A percentile compares a stretch with the other conserved stretches of the same genome.
These are phyloP conservation scores for Acanthurus leucopareius DNA, from an alignment of 2,797 vertebrate genomes.

Conservation along the genomic window DNA sequence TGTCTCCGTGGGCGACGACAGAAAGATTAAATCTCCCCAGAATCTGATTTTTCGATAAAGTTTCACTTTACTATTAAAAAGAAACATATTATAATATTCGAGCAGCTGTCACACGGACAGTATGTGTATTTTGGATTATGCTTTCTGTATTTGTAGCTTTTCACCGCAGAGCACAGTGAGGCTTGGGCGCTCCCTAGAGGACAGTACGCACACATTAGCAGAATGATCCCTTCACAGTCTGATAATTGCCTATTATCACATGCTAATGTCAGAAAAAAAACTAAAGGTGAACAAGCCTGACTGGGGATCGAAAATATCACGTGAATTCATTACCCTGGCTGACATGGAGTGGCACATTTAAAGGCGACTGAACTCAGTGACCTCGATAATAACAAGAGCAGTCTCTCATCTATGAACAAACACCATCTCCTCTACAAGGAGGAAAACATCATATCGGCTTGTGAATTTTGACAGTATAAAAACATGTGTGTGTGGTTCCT, in stretches of 20 bases:
- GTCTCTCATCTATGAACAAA: not conserved
- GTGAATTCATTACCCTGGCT: too few species aligned
- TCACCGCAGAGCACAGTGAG: constrained; percentile 17
- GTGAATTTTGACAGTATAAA: not conserved
- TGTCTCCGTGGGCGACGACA: constrained; percentile 8
- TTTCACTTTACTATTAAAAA: constrained; percentile 34
- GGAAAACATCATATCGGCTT: not conserved
- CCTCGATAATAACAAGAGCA: constrained; percentile 1
- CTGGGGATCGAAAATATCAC: not conserved
- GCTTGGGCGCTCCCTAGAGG: constrained; percentile 75
- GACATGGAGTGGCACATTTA: not conserved
- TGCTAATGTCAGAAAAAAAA: not conserved
- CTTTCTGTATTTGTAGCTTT: not conserved
- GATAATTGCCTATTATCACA: not conserved
- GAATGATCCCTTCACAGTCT: not conserved
- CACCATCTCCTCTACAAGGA: not conserved
- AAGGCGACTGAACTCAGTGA: not conserved
- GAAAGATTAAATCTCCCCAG: not conserved
- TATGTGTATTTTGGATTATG: not conserved
- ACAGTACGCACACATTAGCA: not conserved
- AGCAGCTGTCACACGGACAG: constrained; percentile 10
- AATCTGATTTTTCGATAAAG: constrained; percentile 8
- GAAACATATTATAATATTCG: not conserved
- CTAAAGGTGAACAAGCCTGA: too few species aligned
- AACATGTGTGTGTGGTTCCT: not conserved